Percentiles rank a stretch among this genome's conserved stretches.
phyloP scores from a whole-genome alignment of 2,113 vertebrate genomes.

The Gavialis gangeticus region DNA sequence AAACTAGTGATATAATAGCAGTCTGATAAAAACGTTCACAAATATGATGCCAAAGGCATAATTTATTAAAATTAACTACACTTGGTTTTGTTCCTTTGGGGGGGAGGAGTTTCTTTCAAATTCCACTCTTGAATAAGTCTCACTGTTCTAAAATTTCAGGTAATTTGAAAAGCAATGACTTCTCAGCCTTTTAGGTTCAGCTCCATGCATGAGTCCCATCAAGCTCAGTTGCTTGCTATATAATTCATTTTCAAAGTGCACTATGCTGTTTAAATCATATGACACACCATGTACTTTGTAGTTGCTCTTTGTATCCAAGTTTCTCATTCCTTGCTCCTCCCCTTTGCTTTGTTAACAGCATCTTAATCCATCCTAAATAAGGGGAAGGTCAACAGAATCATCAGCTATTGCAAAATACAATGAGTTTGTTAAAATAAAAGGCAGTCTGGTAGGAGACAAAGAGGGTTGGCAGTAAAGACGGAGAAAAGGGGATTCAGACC shows the following conservation, averaged over 20 bases:
- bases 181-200: constrained; percentile 32
- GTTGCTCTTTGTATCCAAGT: constrained; percentile 35
- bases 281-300: neutral
- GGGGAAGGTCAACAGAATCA: constrained; percentile 13
- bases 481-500: neutral
- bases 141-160: constrained; percentile 48
- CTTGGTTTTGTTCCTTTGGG: constrained; percentile 1
- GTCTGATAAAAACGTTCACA: neutral
- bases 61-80: constrained; percentile 60
- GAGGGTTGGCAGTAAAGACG: neutral
- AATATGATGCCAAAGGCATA: constrained; percentile 36
- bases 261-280: neutral
- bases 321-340: neutral
- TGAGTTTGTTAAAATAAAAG: constrained; percentile 24
- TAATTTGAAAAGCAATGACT: constrained; percentile 25
- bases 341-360: neutral
- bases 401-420: constrained; percentile 20
- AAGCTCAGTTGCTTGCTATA: constrained; percentile 18
- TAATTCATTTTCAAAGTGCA: constrained; percentile 51
- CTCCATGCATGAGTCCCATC: constrained; percentile 37
- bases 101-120: neutral
- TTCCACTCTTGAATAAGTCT: constrained; percentile 17
- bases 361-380: constrained; percentile 1
- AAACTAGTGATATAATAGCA: constrained; percentile 44
- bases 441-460: neutral